phyloP scores from a whole-genome alignment of 1,140 invertebrate genomes.

The Kradibia gibbosae region DNA sequence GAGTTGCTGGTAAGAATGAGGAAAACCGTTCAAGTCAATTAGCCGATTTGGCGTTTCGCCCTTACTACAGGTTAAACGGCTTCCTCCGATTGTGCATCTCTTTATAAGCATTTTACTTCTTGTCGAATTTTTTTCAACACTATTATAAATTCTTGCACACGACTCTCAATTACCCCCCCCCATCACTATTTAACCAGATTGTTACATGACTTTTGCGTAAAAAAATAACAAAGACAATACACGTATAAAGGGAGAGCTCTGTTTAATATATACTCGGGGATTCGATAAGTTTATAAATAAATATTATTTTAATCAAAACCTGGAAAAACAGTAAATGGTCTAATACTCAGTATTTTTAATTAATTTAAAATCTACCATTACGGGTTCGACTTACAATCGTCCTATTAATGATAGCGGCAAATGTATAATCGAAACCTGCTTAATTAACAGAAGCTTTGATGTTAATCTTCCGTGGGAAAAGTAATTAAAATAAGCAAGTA shows the following conservation, averaged over 20 bases:
- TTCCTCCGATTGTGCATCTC: background rate
- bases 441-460: background rate
- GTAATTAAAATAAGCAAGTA: background rate
- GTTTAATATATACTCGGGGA: too few species aligned
- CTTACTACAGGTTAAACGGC: background rate
- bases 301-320: too few species aligned
- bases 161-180: background rate
- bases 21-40: constrained; percentile 42
- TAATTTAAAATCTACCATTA: too few species aligned
- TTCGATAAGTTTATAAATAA: too few species aligned
- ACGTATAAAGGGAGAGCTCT: too few species aligned
- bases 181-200: too few species aligned
- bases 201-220: too few species aligned
- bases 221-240: too few species aligned
- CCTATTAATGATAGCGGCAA: background rate
- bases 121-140: background rate
- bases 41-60: background rate
- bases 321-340: too few species aligned
- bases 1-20: constrained; percentile 22
- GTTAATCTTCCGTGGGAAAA: background rate
- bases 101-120: background rate
- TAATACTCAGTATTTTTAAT: too few species aligned
- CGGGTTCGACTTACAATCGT: too few species aligned
- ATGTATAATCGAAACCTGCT: too few species aligned
- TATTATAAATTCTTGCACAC: background rate